Base-by-base conservation (phyloP, 2,113 vertebrate species). In the Rhombomys opimus region DNA sequence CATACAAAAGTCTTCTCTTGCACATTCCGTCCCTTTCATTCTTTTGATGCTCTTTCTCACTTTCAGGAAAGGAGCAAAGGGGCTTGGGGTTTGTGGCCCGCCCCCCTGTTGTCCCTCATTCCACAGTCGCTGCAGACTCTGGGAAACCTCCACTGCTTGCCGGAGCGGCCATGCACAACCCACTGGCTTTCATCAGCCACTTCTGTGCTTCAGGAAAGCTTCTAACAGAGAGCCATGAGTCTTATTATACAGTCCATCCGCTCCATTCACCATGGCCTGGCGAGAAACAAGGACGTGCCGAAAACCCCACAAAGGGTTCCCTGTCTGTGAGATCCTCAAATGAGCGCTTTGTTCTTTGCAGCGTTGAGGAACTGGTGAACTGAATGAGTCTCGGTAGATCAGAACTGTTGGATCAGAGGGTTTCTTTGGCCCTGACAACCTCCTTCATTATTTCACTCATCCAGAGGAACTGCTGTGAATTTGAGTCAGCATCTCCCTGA, bases 1-100 rank as follows among this genome's bases (percentile, higher is more conserved):
- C 95, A 97, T 32, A 97, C 88, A 98, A 90, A 97, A 98, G 98
- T 98, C 99, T 97, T 98, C 98, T 93, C 95, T 95, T 61, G 98
- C 95, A 97, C 95, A 97, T 41, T 97, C 98, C 78, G 97, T 97
- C 89, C 96, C 98, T 98, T 98, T 99, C 96, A 98, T 98, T 99
- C 98, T 97, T 99, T 99, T 99, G 98, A 98, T 98, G 98, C 63
- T 96, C 97, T 98, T 97, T 98, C 97, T 98, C 96, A 90, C 97
- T 99, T 98, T 95, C 70, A 98, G 96, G 98, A 90, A 65, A 96
- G 97, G 95, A 98, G 98, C 97, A 93, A 76, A 95, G 98, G 98
- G 98, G 98, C 97, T 96, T 98, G 82, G 93, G 87, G 97, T 97
- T 97, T 96, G 93, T 97, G 97, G 95, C 97, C 98, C 97, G 94